phyloP scores from a whole-genome alignment of 1,140 invertebrate genomes.

The Drosophila sturtevanti region DNA sequence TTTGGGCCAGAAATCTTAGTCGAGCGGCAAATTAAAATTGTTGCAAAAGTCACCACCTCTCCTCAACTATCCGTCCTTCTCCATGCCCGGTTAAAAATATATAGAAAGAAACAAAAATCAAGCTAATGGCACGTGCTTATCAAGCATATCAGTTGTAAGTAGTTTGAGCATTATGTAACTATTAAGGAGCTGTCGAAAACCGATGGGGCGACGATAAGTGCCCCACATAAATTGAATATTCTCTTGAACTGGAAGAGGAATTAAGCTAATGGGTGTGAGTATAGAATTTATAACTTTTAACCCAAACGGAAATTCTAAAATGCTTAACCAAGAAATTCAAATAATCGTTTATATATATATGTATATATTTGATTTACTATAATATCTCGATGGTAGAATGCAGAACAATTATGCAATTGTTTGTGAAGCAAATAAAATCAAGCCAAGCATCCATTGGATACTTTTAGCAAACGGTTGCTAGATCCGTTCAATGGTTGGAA shows the following conservation, averaged over 20 bases:
- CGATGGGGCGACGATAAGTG: conserved; percentile 41
- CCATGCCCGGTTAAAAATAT: too few relatives aligned
- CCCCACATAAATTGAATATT: conserved; percentile 60
- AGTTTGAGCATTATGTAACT: conserved; percentile 62
- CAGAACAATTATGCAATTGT: conserved; percentile 77
- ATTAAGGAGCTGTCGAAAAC: conserved; percentile 38
- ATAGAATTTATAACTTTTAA: conserved; percentile 40
- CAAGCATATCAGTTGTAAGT: conserved; percentile 51
- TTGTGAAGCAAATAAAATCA: conserved; percentile 76
- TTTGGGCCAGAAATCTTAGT: conserved; percentile 47
- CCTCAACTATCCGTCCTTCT: background rate
- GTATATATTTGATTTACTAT: background rate
- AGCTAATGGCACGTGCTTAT: conserved; percentile 74
- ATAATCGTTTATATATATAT: conserved; percentile 28
- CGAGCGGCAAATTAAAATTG: conserved; percentile 68
- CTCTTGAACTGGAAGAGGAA: background rate
- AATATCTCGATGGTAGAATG: conserved; percentile 13
- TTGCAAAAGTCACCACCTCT: conserved; percentile 25
- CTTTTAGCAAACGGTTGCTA: conserved; percentile 31
- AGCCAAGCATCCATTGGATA: conserved; percentile 49
- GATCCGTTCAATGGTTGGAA: conserved; percentile 22
- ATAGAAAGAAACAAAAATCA: conserved; percentile 8
- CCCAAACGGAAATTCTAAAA: conserved; percentile 30
- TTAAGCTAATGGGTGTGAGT: background rate
- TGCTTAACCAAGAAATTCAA: conserved; percentile 58